phyloP scores from a whole-genome alignment of 2,888 invertebrate species.

The Craniophora ligustri region DNA sequence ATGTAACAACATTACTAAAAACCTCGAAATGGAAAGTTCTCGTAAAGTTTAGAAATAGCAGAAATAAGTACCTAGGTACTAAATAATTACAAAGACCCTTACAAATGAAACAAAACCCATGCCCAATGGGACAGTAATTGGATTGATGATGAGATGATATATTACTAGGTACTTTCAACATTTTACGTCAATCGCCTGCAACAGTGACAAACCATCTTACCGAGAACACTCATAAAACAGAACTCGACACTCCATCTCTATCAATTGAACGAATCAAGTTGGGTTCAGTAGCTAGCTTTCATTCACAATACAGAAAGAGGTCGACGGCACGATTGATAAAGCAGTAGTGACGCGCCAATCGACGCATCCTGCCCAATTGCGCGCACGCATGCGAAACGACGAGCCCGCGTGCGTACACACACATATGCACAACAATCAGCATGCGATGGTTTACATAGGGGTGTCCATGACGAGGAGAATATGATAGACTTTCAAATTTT shows the following conservation, averaged over 20 bases:
- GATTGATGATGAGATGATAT: no score
- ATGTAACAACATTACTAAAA: no score
- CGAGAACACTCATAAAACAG: slow-evolving; percentile 11
- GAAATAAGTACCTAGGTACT: no score
- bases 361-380: slow-evolving; percentile 72
- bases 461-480: no score
- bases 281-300: slow-evolving; percentile 49
- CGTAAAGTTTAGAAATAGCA: no score
- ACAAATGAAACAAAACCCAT: no score
- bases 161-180: no score
- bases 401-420: slow-evolving; percentile 34
- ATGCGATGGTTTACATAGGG: not conserved
- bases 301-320: slow-evolving; percentile 66
- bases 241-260: slow-evolving; percentile 38
- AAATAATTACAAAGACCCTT: no score
- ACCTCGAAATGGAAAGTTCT: no score
- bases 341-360: slow-evolving; percentile 63
- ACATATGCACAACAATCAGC: not conserved
- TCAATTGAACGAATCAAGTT: slow-evolving; percentile 55
- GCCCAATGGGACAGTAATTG: no score
- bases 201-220: slow-evolving; percentile 2
- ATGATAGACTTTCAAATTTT: no score
- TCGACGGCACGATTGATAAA: slow-evolving; percentile 76
- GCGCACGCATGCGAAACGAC: slow-evolving; percentile 56
- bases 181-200: no score